Evolutionary conservation across 1,140 invertebrate genomes (phyloP).

Genomic region (Lordiphosa mommai): DNA sequence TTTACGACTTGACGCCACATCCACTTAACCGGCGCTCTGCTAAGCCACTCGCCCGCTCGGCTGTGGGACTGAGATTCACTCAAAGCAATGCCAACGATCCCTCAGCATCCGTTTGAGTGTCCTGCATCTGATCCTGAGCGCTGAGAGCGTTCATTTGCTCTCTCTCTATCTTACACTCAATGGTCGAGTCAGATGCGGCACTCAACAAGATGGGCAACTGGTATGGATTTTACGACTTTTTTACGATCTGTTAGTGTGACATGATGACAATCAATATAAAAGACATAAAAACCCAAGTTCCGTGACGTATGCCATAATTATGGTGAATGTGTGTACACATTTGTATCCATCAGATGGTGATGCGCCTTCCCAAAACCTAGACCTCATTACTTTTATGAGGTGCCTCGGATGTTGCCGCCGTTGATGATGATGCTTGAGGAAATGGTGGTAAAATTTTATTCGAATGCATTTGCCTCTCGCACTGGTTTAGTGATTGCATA

Average conservation of each 20-base stretch:
- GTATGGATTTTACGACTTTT: constrained; percentile 72
- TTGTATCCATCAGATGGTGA: constrained; percentile 57
- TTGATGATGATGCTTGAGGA: constrained; percentile 65
- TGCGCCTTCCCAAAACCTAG: constrained; percentile 33
- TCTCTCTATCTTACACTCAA: constrained; percentile 18
- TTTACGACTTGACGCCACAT: constrained; percentile 79
- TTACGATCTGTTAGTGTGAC: constrained; percentile 78
- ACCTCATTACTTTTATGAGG: constrained; percentile 75
- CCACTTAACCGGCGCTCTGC: constrained; percentile 38
- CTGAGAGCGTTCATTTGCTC: constrained; percentile 24
- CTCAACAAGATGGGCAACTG: background rate
- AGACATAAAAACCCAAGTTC: constrained; percentile 73
- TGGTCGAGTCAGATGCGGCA: background rate
- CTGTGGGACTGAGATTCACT: constrained; percentile 7
- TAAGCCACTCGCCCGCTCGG: too few relatives aligned
- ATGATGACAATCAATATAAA: constrained; percentile 78
- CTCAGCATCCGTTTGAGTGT: constrained; percentile 16
- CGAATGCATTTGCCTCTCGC: constrained; percentile 61
- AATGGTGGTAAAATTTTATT: constrained; percentile 76
- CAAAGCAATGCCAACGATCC: constrained; percentile 2
- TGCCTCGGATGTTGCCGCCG: constrained; percentile 57
- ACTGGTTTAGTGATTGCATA: constrained; percentile 47
- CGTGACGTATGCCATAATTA: constrained; percentile 79
- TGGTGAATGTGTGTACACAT: constrained; percentile 30
- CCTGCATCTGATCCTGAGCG: constrained; percentile 25